Evolutionary conservation across 2,888 invertebrate species (phyloP).

Genomic region (Pilophorus perplexus): DNA sequence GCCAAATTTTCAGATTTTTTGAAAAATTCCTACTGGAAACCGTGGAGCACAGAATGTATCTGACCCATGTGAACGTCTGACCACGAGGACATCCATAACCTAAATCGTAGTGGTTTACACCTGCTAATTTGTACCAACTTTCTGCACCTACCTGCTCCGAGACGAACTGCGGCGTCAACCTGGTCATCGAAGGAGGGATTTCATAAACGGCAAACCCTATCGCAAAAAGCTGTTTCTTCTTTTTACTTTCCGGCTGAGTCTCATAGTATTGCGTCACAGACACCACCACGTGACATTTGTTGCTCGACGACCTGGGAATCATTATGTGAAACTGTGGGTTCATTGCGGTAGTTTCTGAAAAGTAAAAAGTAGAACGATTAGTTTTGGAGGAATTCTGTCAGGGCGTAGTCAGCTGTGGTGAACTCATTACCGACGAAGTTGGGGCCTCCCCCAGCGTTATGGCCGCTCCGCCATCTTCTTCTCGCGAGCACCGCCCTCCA

Average conservation of each 20-base stretch:
- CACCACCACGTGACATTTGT: slow-evolving; percentile 70
- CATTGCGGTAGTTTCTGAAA: slow-evolving; percentile 63
- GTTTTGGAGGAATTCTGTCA: too few species aligned
- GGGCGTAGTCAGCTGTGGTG: too few species aligned
- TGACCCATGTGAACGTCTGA: too few species aligned
- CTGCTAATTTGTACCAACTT: too few species aligned
- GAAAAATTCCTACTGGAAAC: too few species aligned
- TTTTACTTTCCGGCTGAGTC: slow-evolving; percentile 55
- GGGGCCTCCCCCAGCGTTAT: slow-evolving; percentile 71
- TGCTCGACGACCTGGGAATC: slow-evolving; percentile 62
- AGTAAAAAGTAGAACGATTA: too few species aligned
- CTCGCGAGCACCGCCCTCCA: slow-evolving; percentile 70
- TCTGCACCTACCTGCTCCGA: slow-evolving; percentile 60
- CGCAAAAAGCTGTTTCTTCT: slow-evolving; percentile 59
- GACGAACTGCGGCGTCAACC: slow-evolving; percentile 62
- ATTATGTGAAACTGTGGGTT: slow-evolving; percentile 70
- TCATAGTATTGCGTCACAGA: slow-evolving; percentile 68
- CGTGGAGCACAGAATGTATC: too few species aligned
- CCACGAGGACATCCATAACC: too few species aligned
- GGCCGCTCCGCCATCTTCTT: slow-evolving; percentile 65
- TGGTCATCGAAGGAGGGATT: slow-evolving; percentile 61
- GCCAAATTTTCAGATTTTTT: too few species aligned
- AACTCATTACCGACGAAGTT: slow-evolving; percentile 55
- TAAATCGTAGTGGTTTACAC: too few species aligned
- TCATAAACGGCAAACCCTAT: slow-evolving; percentile 72